These are phyloP conservation scores for Germaria angustata DNA, from an alignment of 2,888 invertebrate species.

Conservation along the genomic window DNA sequence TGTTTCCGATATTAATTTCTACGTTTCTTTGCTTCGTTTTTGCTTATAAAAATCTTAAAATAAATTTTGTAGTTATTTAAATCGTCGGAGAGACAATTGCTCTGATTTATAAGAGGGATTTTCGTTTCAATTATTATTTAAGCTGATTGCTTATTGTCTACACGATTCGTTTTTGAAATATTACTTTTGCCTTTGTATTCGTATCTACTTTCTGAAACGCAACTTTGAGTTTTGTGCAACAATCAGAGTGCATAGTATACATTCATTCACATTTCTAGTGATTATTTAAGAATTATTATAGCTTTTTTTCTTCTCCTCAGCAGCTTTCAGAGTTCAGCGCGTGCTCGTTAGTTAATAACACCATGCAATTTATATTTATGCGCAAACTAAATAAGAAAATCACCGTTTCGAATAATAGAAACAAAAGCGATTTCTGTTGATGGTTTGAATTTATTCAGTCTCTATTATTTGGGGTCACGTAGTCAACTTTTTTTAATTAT, in stretches of 20 bases:
- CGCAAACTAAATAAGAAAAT: constrained; percentile 20
- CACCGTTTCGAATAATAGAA: not conserved
- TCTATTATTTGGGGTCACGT: constrained; percentile 47
- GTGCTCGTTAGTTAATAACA: constrained; percentile 60
- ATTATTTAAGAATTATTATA: constrained; percentile 29
- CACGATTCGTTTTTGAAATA: constrained; percentile 22
- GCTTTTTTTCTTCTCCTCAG: not conserved
- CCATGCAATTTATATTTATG: constrained; percentile 27
- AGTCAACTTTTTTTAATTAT: constrained; percentile 50
- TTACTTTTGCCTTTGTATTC: constrained; percentile 1
- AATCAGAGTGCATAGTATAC: not conserved
- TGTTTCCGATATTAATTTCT: not conserved
- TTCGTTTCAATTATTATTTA: constrained; percentile 42
- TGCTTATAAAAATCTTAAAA: constrained; percentile 41
- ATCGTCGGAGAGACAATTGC: constrained; percentile 57
- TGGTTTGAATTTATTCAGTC: constrained; percentile 28
- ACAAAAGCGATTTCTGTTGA: not conserved
- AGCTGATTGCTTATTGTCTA: constrained; percentile 27
- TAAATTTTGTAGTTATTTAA: constrained; percentile 53
- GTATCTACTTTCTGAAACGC: constrained; percentile 29
- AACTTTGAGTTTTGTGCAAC: constrained; percentile 47
- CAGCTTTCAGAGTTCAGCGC: constrained; percentile 44
- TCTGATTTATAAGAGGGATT: constrained; percentile 56
- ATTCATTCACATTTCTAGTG: constrained; percentile 26
- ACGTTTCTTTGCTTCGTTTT: constrained; percentile 13